These are phyloP conservation scores for Potamarius usumacintae DNA, from an alignment of 2,113 vertebrate genomes.

Conservation along the genomic window DNA sequence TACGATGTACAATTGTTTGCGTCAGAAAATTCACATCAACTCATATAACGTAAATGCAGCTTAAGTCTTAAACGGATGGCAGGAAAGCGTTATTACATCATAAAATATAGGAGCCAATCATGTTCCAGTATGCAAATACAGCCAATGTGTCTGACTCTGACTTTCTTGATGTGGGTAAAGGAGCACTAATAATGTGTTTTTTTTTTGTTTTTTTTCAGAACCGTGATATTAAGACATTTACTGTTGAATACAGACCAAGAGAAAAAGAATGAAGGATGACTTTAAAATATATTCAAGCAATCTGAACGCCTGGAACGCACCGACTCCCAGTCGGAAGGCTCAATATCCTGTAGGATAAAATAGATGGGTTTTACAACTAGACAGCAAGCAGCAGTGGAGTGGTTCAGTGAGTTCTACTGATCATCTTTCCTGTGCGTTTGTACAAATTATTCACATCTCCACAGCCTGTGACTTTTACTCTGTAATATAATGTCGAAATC, in stretches of 20 bases:
- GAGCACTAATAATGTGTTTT: neutral
- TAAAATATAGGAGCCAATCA: no score
- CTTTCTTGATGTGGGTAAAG: neutral
- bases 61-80: neutral
- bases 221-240: neutral
- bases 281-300: slow-evolving; percentile 11
- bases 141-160: neutral
- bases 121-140: neutral
- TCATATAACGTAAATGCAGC: neutral
- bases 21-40: neutral
- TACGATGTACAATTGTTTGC: neutral
- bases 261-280: neutral
- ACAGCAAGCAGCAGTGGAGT: neutral
- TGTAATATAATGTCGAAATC: no score
- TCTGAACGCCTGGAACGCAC: slow-evolving; percentile 7
- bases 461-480: neutral
- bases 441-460: neutral
- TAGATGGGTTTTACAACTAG: neutral
- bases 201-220: neutral
- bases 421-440: neutral
- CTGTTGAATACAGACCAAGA: neutral
- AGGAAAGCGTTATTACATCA: no score
- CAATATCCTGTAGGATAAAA: no score
- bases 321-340: neutral
- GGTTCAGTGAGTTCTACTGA: neutral